Conservation (phyloP, 1,140 invertebrate genomes). For the Eubasilissa regina region DNA sequence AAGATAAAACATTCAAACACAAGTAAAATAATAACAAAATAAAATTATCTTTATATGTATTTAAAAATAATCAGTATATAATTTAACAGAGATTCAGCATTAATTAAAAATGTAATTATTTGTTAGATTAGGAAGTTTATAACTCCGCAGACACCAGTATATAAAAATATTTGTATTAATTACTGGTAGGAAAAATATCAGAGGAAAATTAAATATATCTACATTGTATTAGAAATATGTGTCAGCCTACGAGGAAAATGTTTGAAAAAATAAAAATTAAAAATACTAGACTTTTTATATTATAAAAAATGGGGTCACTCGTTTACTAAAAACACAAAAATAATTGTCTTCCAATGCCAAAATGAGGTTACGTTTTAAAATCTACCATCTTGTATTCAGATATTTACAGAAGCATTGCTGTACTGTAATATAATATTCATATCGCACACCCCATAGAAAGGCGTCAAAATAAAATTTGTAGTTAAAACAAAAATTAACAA, state of each 20-base stretch:
- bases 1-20: constrained; percentile 10
- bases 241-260: too few relatives aligned
- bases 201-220: neutral
- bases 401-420: neutral
- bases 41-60: constrained; percentile 3
- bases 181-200: neutral
- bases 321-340: neutral
- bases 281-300: neutral
- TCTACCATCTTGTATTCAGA: neutral
- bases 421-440: neutral
- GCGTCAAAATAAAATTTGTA: too few relatives aligned
- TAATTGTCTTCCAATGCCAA: neutral
- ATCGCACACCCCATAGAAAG: too few relatives aligned
- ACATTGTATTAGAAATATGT: too few relatives aligned
- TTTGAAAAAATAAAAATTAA: neutral
- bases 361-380: neutral
- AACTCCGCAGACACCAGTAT: neutral
- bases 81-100: neutral
- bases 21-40: constrained; percentile 43
- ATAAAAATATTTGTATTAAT: neutral
- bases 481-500: too few relatives aligned
- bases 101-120: neutral
- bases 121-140: neutral
- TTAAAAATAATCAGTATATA: constrained; percentile 20
- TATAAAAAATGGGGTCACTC: neutral